Base-by-base conservation (phyloP, 2,113 vertebrate genomes). In the Tiliqua scincoides region DNA sequence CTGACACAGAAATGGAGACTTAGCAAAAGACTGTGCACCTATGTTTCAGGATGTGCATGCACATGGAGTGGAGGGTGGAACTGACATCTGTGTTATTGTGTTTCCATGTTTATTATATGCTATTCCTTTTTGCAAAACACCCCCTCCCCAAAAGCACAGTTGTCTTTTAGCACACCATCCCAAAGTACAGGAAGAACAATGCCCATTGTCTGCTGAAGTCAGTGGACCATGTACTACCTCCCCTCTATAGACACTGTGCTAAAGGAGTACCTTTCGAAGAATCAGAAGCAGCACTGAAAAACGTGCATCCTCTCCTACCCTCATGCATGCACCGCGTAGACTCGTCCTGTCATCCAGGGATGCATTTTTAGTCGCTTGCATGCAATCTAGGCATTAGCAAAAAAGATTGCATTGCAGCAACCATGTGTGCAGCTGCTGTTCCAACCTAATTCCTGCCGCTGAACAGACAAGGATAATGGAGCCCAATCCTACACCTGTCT, bases 51-150 rank as follows among this genome's bases (percentile, higher is more conserved):
- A 25, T 61, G 1, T 11, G 25, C 21, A 79, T 57, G 18, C n/a
- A 32, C 21, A 82, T 70, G 59, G 54, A 68, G n/a, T 82, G 82
- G 89, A 9, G 15, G 2, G 63, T 48, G 4, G 43, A 48, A 48
- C 78, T 20, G 85, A 1, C n/a, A 76, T 0, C 21, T 68, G 27
- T 74, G 79, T 30, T 40, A 37, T 32, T 71, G 54, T 1, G 14
- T 74, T 4, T 0, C 79, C 87, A 84, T 62, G 73, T 62, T 59
- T 63, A 74, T 67, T 59, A 9, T 85, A 43, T 43, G 79, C 89
- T 40, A 82, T 73, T 57, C 73, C 85, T 18, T 14, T 79, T 86
- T 52, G 83, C 73, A 68, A 52, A 35, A 1, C 6, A 12, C 0
- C 27, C 65, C 61, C 30, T 21, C 3, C 4, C 40, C 20, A 57